Evolutionary conservation across 2,113 vertebrate genomes (phyloP).

Genomic region (Tauraco erythrolophus): DNA sequence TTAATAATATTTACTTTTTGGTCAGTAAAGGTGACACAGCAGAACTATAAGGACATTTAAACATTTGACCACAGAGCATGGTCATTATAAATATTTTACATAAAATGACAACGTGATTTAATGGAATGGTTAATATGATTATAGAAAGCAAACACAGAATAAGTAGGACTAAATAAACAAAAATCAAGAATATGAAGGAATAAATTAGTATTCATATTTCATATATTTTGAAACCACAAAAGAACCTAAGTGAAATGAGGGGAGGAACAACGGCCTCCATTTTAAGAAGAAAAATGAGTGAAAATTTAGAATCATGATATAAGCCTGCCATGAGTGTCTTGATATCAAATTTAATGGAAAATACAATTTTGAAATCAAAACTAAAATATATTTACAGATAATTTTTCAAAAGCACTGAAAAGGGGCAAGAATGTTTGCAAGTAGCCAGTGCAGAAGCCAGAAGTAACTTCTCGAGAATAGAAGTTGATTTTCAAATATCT

Average conservation of each 20-base stretch:
- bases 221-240: background rate
- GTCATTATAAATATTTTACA: background rate
- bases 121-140: background rate
- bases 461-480: background rate
- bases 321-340: background rate
- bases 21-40: background rate
- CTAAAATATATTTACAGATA: background rate
- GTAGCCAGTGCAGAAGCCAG: background rate
- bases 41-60: background rate
- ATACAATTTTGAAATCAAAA: background rate
- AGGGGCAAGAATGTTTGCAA: background rate
- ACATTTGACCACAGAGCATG: background rate
- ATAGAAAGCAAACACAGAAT: background rate
- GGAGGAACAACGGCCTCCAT: background rate
- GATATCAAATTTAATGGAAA: background rate
- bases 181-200: background rate
- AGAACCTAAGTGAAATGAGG: background rate
- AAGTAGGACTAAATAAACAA: background rate
- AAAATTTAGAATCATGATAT: background rate
- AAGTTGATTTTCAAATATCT: background rate
- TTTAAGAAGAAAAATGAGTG: background rate
- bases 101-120: background rate
- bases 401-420: background rate
- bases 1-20: background rate
- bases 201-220: background rate